Base-by-base conservation (phyloP, 2,888 invertebrate species). In the Leucoptera coffeella region DNA sequence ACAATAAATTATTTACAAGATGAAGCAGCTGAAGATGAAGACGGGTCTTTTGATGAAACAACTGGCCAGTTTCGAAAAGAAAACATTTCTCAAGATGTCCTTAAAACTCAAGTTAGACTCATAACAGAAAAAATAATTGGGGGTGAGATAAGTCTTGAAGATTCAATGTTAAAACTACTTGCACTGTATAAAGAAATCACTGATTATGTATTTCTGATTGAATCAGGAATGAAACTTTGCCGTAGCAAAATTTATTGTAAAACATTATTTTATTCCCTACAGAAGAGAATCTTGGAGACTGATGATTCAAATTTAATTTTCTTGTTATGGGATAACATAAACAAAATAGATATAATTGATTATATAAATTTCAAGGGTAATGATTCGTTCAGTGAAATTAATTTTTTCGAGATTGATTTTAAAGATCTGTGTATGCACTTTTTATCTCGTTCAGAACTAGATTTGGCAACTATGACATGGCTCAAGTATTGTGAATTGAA, bases 381-480 rank as follows among this genome's bases (percentile, higher is more conserved):
- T 30, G 49, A 43, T 32, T 37, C 36, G 29, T 69, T 65, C 45
- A 42, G 49, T 26, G 38, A 41, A 34, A 29, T 49, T 3, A 48
- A 58, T 38, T 35, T 69, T 21, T 57, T 57, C 47, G 44, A 54
- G 22, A 41, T 46, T 30, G 45, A 45, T 32, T 49, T 47, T 34
- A 48, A 50, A 37, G 47, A 64, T 32, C 42, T 67, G 12, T 61
- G 60, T 41, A 42, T 50, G 14, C 37, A 40, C 29, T 67, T 67
- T 41, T 43, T 67, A 38, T 43, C 49, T 7, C 58, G 64, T 34
- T 44, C 50, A 27, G 64, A 69, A 45, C 50, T 65, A 35, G 67
- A 67, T 42, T 46, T 69, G 34, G 65, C 64, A 32, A 59, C 60
- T 22, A 61, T 67, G 38, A 62, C 64, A 40, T 67, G 65, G 64